Base-by-base conservation (phyloP, 2,113 vertebrate genomes). In the Acrocephalus kingi region DNA sequence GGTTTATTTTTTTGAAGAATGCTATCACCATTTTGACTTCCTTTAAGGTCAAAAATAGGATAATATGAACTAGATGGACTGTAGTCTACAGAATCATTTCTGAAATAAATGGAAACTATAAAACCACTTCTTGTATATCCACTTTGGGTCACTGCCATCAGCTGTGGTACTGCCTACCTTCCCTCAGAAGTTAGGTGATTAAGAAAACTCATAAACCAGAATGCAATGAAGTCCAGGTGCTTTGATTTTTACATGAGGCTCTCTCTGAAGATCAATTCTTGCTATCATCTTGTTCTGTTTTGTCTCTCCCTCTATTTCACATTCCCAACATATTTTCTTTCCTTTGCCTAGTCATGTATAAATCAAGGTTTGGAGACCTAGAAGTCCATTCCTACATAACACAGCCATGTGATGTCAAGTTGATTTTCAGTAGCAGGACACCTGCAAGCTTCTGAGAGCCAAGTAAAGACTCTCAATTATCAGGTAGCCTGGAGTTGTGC, bases 41-140 rank as follows among this genome's bases (percentile, higher is more conserved):
- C 39, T 89, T 69, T 66, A 41, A 77, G 46, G 35, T 73, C 15
- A 76, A 80, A 83, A 64, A 86, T 21, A 75, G 52, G 39, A 10
- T 62, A 61, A 68, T 71, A 69, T 9, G 41, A 75, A 80, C 69
- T 82, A 80, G 49, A 73, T 49, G 67, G 78, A 31, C n/a, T 58
- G 51, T 9, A 51, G 45, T 58, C 51, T 43, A 62, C 51, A 84
- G 51, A 68, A 90, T 19, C 3, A 33, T 79, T 78, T 83, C 89
- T 83, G 67, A 92, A 96, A 92, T 54, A 91, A 91, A 92, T 12
- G 13, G 35, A 90, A 92, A 91, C 49, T 85, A 72, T 79, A 88
- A 94, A 92, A 64, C 9, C 41, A 61, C 31, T 59, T 71, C 17
- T 63, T 59, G 49, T 64, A 67, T 56, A 39, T 67, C 46, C 54